phyloP scores from a whole-genome alignment of 2,888 invertebrate genomes.

The Hirtodrosophila trivittata region DNA sequence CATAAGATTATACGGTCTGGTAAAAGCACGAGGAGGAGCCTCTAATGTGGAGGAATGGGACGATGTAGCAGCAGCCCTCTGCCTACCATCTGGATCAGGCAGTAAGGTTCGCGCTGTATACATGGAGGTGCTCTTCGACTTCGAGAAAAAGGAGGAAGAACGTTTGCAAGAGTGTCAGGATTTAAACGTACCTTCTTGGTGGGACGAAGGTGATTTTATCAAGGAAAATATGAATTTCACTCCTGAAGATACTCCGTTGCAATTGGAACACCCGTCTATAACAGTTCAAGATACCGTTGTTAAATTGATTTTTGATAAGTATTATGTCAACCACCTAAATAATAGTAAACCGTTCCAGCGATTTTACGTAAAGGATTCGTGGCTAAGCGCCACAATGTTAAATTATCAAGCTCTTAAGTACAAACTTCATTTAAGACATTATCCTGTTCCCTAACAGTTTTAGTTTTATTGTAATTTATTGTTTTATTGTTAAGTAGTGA shows the following conservation, averaged over 20 bases:
- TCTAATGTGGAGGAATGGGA: slow-evolving; percentile 40
- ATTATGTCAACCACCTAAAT: slow-evolving; percentile 36
- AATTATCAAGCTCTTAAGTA: slow-evolving; percentile 34
- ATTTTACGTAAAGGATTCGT: slow-evolving; percentile 42
- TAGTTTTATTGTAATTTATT: neutral
- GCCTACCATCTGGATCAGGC: slow-evolving; percentile 21
- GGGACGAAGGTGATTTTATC: slow-evolving; percentile 44
- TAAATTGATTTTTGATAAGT: slow-evolving; percentile 36
- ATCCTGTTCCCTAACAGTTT: slow-evolving; percentile 3
- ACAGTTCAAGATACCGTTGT: slow-evolving; percentile 27
- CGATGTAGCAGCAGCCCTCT: slow-evolving; percentile 36
- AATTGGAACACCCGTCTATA: neutral
- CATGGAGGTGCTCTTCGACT: slow-evolving; percentile 34
- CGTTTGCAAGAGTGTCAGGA: slow-evolving; percentile 17
- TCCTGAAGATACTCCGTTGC: neutral
- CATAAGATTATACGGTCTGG: slow-evolving; percentile 32
- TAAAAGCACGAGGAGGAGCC: slow-evolving; percentile 37
- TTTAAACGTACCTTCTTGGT: slow-evolving; percentile 30
- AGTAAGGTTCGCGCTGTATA: slow-evolving; percentile 27
- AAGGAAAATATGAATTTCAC: neutral
- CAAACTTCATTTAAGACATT: slow-evolving; percentile 34
- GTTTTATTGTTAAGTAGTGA: too few species aligned
- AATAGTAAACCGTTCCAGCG: slow-evolving; percentile 27
- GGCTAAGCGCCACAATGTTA: slow-evolving; percentile 38
- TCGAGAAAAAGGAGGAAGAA: slow-evolving; percentile 31